Evolutionary conservation across 1,140 invertebrate species (phyloP).

Genomic region (Riptortus pedestris): DNA sequence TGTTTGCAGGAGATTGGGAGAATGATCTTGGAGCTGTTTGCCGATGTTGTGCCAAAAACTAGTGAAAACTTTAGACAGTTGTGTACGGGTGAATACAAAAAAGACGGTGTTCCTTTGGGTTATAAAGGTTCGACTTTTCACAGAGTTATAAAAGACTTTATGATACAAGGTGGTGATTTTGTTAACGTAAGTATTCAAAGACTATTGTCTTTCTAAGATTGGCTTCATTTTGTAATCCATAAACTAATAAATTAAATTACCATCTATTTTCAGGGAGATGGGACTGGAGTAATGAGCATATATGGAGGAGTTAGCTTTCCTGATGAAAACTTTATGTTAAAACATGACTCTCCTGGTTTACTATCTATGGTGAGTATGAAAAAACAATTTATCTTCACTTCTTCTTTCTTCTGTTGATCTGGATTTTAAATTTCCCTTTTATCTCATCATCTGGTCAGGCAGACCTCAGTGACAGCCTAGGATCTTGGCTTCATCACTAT

Average conservation of each 20-base stretch:
- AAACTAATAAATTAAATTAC: background rate
- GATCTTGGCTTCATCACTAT: too few species aligned
- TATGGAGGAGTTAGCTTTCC: constrained; percentile 88
- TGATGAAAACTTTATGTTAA: constrained; percentile 94
- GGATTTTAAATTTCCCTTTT: too few species aligned
- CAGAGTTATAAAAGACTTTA: constrained; percentile 95
- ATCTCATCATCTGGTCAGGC: too few species aligned
- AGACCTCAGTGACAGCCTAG: too few species aligned
- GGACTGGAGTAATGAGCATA: constrained; percentile 94
- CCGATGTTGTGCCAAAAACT: constrained; percentile 92
- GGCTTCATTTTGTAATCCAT: background rate
- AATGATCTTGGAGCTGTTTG: constrained; percentile 93
- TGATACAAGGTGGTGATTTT: constrained; percentile 99
- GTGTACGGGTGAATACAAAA: constrained; percentile 88
- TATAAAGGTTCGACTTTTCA: constrained; percentile 96
- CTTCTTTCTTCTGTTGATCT: too few species aligned
- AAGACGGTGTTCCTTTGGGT: constrained; percentile 89
- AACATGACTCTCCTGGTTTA: constrained; percentile 90
- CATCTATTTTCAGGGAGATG: constrained; percentile 80
- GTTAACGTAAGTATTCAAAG: constrained; percentile 62
- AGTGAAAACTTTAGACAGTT: constrained; percentile 98
- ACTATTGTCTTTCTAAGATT: constrained; percentile 7
- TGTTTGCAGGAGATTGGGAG: constrained; percentile 69
- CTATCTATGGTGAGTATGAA: constrained; percentile 88
- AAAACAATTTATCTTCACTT: background rate